Evolutionary conservation across 2,888 invertebrate genomes (phyloP).

Genomic region (Hanleya hanleyi): DNA sequence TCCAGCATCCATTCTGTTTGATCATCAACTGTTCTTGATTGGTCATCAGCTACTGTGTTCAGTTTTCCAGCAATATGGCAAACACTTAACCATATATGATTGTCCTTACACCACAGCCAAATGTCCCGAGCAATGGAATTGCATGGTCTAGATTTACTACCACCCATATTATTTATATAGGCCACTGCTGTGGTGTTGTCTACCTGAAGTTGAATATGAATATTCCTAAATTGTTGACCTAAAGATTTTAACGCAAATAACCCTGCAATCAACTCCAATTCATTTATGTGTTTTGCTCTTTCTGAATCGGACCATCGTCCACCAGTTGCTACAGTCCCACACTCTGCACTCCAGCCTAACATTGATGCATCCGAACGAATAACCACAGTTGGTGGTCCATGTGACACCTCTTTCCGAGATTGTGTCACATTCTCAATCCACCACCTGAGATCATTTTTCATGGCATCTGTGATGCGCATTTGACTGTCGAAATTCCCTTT

Average conservation of each 20-base stretch:
- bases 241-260: background rate
- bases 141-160: constrained; percentile 8
- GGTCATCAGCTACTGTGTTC: constrained; percentile 26
- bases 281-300: background rate
- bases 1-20: constrained; percentile 22
- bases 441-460: background rate
- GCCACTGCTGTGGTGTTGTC: constrained; percentile 7
- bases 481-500: background rate
- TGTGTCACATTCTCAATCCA: background rate
- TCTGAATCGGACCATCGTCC: background rate
- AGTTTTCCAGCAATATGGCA: constrained; percentile 27
- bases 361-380: background rate
- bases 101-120: constrained; percentile 26
- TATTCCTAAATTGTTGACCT: background rate
- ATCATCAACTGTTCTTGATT: constrained; percentile 8
- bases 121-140: constrained; percentile 24
- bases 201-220: background rate
- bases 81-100: constrained; percentile 27
- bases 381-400: background rate
- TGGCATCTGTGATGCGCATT: background rate
- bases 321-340: background rate
- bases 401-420: background rate
- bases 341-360: background rate
- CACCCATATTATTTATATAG: constrained; percentile 1
- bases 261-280: background rate